A percentile compares a stretch with the other conserved stretches of the same genome.
These are phyloP conservation scores for Deroplatys truncata DNA, from an alignment of 2,888 invertebrate species.

Conservation along the genomic window DNA sequence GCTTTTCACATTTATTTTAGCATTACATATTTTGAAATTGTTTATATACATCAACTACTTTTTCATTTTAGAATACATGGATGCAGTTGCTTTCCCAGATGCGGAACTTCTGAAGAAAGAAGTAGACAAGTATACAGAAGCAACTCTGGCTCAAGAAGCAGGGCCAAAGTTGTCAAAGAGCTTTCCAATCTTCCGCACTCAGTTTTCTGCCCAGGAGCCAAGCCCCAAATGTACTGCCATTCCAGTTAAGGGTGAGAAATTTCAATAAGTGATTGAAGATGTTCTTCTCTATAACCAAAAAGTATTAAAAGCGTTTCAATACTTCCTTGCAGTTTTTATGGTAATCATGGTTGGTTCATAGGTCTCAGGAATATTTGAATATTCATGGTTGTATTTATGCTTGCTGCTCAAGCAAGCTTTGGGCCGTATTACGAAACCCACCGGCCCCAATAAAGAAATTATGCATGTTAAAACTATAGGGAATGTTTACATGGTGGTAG, in stretches of 20 bases:
- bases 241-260: conserved; percentile 1
- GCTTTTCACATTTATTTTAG: not conserved
- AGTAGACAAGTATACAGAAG: not conserved
- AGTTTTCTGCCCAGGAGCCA: not conserved
- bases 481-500: too few species aligned
- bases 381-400: too few species aligned
- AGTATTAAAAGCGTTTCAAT: too few species aligned
- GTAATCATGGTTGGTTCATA: too few species aligned
- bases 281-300: too few species aligned
- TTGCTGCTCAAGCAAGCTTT: too few species aligned
- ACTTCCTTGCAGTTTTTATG: too few species aligned
- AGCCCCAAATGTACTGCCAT: not conserved
- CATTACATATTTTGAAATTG: too few species aligned
- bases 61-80: conserved; percentile 5
- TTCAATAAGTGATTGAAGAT: not conserved
- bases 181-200: conserved; percentile 18
- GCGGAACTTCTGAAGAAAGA: not conserved
- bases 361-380: too few species aligned
- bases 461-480: too few species aligned
- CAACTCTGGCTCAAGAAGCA: not conserved
- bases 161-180: conserved; percentile 1
- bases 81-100: not conserved
- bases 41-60: not conserved
- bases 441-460: too few species aligned
- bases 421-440: too few species aligned